Evolutionary conservation across 2,797 vertebrate genomes (phyloP).

Genomic region (Hippoglossus hippoglossus): DNA sequence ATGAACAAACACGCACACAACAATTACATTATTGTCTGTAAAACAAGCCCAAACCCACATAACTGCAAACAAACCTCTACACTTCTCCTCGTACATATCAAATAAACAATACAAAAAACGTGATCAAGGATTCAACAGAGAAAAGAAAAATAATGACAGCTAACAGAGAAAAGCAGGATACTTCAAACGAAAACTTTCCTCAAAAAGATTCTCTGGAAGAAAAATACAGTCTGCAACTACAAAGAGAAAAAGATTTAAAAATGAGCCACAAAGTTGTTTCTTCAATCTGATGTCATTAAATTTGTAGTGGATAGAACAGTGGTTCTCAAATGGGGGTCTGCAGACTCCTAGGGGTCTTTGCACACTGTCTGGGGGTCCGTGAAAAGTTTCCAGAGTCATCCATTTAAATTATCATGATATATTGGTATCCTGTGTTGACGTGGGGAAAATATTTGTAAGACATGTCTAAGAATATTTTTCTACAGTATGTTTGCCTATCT

Average conservation of each 20-base stretch:
- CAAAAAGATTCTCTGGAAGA: background rate
- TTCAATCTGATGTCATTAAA: background rate
- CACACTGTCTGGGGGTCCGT: too few relatives aligned
- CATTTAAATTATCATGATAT: too few relatives aligned
- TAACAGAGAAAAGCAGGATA: background rate
- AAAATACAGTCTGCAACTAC: constrained; percentile 9
- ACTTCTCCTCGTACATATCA: constrained; percentile 49
- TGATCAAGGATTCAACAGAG: constrained; percentile 15
- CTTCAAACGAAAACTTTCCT: background rate
- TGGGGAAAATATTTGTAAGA: too few relatives aligned
- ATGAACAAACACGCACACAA: constrained; percentile 28
- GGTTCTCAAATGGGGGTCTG: too few relatives aligned
- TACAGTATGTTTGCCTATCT: too few relatives aligned
- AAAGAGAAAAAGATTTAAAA: background rate
- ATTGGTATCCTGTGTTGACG: too few relatives aligned
- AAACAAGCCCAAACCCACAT: constrained; percentile 54
- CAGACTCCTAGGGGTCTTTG: too few relatives aligned
- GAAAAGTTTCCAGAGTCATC: too few relatives aligned
- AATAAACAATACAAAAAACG: constrained; percentile 62
- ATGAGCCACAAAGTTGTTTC: background rate
- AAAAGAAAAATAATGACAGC: background rate
- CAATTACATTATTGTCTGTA: constrained; percentile 44
- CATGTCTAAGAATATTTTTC: too few relatives aligned
- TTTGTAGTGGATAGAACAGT: background rate
- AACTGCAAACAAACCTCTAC: constrained; percentile 57